Evolutionary conservation across 1,140 invertebrate genomes (phyloP), one percentile per base, ranked within the genome.

Genomic region (Drosophila carrolli): DNA sequence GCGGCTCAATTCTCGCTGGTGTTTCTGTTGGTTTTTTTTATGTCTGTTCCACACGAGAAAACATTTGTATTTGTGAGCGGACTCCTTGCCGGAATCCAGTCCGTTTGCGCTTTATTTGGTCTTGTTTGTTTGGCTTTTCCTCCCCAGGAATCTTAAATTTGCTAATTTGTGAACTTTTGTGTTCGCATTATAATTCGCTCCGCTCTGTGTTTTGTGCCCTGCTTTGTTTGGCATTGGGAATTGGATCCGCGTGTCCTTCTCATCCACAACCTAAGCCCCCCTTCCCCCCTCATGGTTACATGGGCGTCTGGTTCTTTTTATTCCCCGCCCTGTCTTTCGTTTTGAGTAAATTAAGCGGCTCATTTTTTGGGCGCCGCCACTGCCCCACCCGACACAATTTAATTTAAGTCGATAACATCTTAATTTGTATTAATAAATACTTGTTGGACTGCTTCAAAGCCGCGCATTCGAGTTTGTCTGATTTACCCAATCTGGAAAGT

Each of bases 101-200:
- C 67, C 67, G 55, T 48, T 48, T 48, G 47, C 47, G 27, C 67
- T 79, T 75, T 79, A 75, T 79, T 68, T 70, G 47, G 59, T 47
- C 56, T 53, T 81, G 66, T 65, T 81, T 77, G 78, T 62, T 75
- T 75, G 57, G 32, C 14, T 58, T 58, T 62, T 23, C 47, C 46
- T 72, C 67, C 81, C 54, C 61, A 61, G 79, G 83, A 72, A 88
- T 76, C 83, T 88, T 74, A 88, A 86, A 86, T 88, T 86, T 86
- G 83, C 83, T 86, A 86, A 86, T 86, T 86, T 86, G 83, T 86
- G 83, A 88, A 83, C 83, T 86, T 86, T 86, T 88, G 83, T 86
- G 70, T 71, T 75, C 82, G 78, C 82, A 85, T 86, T 86, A 88
- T 79, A 82, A 86, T 88, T 86, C 57, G 63, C 59, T 75, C 23